phyloP scores from a whole-genome alignment of 2,888 invertebrate species.

The Halocaridina rubra region DNA sequence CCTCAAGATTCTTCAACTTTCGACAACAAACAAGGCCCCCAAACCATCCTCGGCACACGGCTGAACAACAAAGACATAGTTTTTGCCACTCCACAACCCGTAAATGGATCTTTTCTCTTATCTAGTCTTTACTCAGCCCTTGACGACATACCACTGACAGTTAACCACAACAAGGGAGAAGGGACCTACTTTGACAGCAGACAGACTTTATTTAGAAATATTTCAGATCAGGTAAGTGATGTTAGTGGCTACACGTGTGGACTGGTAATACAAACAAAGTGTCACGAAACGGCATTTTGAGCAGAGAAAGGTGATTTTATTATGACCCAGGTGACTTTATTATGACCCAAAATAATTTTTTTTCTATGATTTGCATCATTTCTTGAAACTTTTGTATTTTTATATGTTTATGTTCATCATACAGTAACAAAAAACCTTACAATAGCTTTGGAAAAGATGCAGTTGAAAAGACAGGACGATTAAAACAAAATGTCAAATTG shows the following conservation, averaged over 20 bases:
- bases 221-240: slow-evolving; percentile 9
- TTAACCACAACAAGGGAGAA: not conserved
- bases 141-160: slow-evolving; percentile 7
- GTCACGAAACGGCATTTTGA: not conserved
- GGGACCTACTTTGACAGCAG: slow-evolving; percentile 37
- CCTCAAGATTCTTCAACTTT: not conserved
- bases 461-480: no score
- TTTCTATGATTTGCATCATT: no score
- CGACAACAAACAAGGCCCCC: not conserved
- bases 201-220: slow-evolving; percentile 20
- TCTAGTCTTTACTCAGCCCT: not conserved
- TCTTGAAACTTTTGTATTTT: no score
- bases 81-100: slow-evolving; percentile 16
- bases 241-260: not conserved
- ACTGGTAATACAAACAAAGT: not conserved
- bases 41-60: slow-evolving; percentile 7
- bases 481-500: no score
- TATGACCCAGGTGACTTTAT: no score
- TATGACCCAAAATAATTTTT: no score
- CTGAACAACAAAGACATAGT: slow-evolving; percentile 30
- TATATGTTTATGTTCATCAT: no score
- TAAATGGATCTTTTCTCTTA: not conserved
- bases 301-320: no score
- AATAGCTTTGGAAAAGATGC: no score
- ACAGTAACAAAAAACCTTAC: no score